phyloP scores from a whole-genome alignment of 23 tunicate species.

The Styela clava region DNA sequence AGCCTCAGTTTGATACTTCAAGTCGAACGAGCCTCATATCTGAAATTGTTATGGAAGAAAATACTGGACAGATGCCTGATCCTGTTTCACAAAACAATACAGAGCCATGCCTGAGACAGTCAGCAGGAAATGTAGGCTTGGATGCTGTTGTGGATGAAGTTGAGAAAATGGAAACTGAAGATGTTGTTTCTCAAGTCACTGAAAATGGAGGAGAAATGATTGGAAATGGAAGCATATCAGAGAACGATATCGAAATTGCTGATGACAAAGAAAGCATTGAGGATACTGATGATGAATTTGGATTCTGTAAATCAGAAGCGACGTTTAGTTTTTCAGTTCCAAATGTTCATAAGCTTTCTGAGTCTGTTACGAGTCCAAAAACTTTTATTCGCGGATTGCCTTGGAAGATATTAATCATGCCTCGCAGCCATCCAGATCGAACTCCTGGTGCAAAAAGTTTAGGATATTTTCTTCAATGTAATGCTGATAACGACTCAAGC shows the following conservation, averaged over 20 bases:
- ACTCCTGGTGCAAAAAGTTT: conserved; percentile 53
- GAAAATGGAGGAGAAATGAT: conserved; percentile 3
- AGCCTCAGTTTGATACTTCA: conserved; percentile 5
- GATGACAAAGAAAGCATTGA: conserved; percentile 56
- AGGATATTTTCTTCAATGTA: conserved; percentile 96
- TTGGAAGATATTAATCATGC: conserved; percentile 94
- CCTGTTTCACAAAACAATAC: conserved; percentile 32
- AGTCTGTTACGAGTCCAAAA: conserved; percentile 69
- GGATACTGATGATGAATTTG: conserved; percentile 82
- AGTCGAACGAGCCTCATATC: conserved; percentile 6
- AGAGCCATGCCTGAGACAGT: conserved; percentile 1
- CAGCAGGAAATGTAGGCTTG: not conserved
- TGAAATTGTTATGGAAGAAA: conserved; percentile 58
- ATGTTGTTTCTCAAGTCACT: not conserved
- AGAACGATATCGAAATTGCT: conserved; percentile 22
- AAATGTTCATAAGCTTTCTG: conserved; percentile 75
- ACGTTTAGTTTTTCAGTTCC: conserved; percentile 75
- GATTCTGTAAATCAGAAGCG: conserved; percentile 86
- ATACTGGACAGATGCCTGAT: conserved; percentile 49
- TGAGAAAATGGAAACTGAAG: conserved; percentile 30
- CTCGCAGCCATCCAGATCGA: conserved; percentile 71
- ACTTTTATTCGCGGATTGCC: conserved; percentile 88
- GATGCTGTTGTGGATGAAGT: conserved; percentile 17
- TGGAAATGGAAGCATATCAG: conserved; percentile 19
- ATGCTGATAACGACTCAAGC: conserved; percentile 86